phyloP scores from a whole-genome alignment of 2,888 invertebrate species.

The Aricia artaxerxes region DNA sequence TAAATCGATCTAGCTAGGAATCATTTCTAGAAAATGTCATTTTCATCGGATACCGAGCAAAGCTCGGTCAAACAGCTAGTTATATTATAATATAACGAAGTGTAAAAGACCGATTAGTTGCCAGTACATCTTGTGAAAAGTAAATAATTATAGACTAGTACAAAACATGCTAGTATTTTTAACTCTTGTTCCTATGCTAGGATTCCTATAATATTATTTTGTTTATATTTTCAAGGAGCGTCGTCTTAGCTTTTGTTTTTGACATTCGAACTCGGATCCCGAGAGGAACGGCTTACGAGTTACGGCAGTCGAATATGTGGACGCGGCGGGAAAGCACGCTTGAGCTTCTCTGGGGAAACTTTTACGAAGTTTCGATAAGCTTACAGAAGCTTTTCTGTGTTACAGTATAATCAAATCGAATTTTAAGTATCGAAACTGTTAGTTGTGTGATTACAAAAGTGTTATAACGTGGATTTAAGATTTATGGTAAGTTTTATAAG shows the following conservation, averaged over 20 bases:
- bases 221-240: neutral
- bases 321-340: neutral
- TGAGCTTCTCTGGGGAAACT: neutral
- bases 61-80: too few relatives aligned
- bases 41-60: too few relatives aligned
- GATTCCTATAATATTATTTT: neutral
- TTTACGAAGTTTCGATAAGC: neutral
- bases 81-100: too few relatives aligned
- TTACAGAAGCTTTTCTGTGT: constrained; percentile 1
- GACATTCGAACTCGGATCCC: neutral
- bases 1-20: too few relatives aligned
- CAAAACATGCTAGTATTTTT: too few relatives aligned
- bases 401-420: neutral
- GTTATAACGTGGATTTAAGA: neutral
- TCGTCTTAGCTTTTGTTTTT: neutral
- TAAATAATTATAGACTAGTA: too few relatives aligned
- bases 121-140: too few relatives aligned
- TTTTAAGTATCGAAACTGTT: neutral
- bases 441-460: neutral
- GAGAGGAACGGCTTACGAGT: neutral
- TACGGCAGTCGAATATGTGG: neutral
- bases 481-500: neutral
- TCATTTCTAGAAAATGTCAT: too few relatives aligned
- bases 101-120: too few relatives aligned
- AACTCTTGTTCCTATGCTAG: neutral